Percentiles rank a stretch among this genome's conserved stretches.
These are phyloP conservation scores for Sylvia atricapilla DNA, from an alignment of 2,113 vertebrate species.

Conservation along the genomic window DNA sequence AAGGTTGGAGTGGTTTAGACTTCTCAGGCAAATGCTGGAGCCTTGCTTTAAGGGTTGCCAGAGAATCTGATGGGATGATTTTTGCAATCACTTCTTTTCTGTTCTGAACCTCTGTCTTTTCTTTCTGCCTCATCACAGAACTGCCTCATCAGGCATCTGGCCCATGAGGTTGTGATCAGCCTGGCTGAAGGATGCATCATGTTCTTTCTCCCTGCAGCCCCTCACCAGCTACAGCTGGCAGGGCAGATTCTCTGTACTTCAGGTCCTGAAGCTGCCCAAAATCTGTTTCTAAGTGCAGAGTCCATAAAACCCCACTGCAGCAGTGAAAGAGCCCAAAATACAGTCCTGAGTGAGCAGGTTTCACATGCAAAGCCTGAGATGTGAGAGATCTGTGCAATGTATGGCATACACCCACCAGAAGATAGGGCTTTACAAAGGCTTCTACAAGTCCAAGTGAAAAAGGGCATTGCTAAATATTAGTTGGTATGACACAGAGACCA, in stretches of 20 bases:
- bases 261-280: not conserved
- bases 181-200: not conserved
- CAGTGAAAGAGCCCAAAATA: not conserved
- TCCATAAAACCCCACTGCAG: not conserved
- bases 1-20: not conserved
- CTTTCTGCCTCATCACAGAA: not conserved
- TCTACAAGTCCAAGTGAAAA: not conserved
- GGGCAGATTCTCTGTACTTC: not conserved
- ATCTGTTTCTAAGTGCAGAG: not conserved
- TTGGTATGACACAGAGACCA: not conserved
- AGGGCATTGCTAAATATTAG: not conserved
- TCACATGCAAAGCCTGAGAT: not conserved
- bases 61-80: not conserved
- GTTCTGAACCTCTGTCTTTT: not conserved
- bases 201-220: not conserved
- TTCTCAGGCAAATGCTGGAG: not conserved
- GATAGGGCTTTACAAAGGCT: not conserved
- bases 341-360: not conserved
- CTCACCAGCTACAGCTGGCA: not conserved
- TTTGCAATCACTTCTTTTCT: not conserved
- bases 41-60: not conserved
- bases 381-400: not conserved
- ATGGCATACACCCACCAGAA: not conserved
- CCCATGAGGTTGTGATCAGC: not conserved
- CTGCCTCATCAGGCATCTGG: not conserved